Percentiles rank a stretch among this genome's conserved stretches.
phyloP scores from a whole-genome alignment of 30 jellyfish, hydroid and myxozoan species.

The Calvadosia cruxmelitensis region DNA sequence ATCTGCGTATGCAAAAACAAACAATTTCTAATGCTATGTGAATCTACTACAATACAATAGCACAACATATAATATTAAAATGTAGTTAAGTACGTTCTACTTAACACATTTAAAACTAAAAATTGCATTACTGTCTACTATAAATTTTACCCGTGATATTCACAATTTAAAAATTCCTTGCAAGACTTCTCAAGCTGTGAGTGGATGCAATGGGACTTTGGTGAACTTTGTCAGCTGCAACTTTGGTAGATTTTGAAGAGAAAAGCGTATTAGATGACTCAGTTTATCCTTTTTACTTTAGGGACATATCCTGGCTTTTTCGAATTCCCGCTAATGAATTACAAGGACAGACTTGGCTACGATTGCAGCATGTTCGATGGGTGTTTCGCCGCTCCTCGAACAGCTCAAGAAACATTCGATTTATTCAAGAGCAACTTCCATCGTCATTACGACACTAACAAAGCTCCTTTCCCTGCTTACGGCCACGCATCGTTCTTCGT shows the following conservation, averaged over 20 bases:
- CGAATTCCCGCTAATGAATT: conserved; percentile 68
- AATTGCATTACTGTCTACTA: background rate
- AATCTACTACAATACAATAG: too few species aligned
- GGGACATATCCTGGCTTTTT: conserved; percentile 79
- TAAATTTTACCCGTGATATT: background rate
- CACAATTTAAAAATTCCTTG: background rate
- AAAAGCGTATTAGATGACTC: background rate
- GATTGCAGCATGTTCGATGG: conserved; percentile 48
- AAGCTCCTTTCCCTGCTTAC: conserved; percentile 52
- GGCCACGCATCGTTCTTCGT: conserved; percentile 43
- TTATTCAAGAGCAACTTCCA: conserved; percentile 38
- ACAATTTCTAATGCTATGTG: too few species aligned
- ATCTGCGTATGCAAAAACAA: too few species aligned
- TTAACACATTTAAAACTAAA: too few species aligned
- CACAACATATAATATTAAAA: too few species aligned
- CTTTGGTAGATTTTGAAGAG: background rate
- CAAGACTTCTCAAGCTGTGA: background rate
- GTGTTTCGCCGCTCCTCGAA: conserved; percentile 23
- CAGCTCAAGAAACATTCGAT: conserved; percentile 20
- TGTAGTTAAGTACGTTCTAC: too few species aligned
- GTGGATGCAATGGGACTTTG: background rate
- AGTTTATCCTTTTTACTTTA: background rate
- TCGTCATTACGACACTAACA: conserved; percentile 26
- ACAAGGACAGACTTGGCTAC: conserved; percentile 17
- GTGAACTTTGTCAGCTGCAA: background rate